A percentile compares a stretch with the other conserved stretches of the same genome.
These are phyloP conservation scores for Lasius platythorax DNA, from an alignment of 2,888 invertebrate species.

Conservation along the genomic window DNA sequence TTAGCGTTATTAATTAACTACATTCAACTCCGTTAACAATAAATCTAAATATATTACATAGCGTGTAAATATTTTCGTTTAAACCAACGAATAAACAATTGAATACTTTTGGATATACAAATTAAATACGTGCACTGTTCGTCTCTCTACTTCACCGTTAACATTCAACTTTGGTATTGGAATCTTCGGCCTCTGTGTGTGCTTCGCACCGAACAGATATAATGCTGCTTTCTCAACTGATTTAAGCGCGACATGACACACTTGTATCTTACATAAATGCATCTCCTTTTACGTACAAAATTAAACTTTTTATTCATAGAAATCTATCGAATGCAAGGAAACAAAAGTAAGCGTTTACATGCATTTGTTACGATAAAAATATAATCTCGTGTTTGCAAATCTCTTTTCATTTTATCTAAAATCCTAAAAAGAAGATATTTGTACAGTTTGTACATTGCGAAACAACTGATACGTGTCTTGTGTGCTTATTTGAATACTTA, in stretches of 20 bases:
- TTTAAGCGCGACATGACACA: background rate
- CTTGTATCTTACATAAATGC: slow-evolving; percentile 17
- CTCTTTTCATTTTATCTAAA: background rate
- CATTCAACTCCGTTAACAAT: background rate
- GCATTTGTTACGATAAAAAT: background rate
- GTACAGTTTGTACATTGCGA: background rate
- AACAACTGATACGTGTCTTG: background rate
- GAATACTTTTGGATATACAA: slow-evolving; percentile 17
- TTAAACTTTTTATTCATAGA: slow-evolving; percentile 10
- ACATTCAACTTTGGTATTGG: slow-evolving; percentile 30
- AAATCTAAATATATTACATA: slow-evolving; percentile 6
- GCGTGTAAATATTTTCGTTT: background rate
- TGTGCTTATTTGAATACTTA: background rate
- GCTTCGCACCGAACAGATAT: background rate
- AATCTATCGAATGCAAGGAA: background rate
- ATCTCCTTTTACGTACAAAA: background rate
- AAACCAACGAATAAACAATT: background rate
- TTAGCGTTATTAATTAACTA: slow-evolving; percentile 8
- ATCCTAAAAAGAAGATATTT: background rate
- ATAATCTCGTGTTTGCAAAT: background rate
- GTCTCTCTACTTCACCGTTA: background rate
- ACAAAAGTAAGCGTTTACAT: background rate
- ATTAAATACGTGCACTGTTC: background rate
- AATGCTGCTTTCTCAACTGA: background rate
- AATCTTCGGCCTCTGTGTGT: background rate